Percentiles rank a stretch among this genome's conserved stretches.
Conservation (phyloP, 2,797 vertebrate species). For the Enteromius thamalakanensis region DNA sequence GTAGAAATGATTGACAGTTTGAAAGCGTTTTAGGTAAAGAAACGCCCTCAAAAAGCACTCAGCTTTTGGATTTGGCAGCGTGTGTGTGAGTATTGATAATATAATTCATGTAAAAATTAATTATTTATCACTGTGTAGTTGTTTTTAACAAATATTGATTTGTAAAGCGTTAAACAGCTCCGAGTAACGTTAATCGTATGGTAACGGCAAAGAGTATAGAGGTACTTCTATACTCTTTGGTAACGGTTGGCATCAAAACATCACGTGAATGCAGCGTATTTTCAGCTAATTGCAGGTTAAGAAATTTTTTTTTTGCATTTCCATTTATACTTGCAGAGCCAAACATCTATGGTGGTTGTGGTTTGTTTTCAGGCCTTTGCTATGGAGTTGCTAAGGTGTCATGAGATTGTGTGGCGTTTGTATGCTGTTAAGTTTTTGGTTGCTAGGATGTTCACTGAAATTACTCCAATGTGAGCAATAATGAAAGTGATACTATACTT, state of each 20-base stretch:
- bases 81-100: not conserved
- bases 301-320: not conserved
- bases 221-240: no score
- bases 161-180: not conserved
- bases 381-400: not conserved
- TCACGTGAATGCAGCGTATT: not conserved
- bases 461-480: not conserved
- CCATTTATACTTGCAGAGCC: not conserved
- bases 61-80: not conserved
- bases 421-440: not conserved
- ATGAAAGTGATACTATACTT: not conserved
- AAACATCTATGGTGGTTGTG: not conserved
- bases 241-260: not conserved
- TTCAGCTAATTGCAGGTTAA: not conserved
- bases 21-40: not conserved
- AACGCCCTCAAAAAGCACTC: not conserved
- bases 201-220: no score
- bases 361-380: not conserved
- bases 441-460: not conserved
- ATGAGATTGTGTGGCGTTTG: not conserved
- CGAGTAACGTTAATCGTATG: not conserved
- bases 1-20: not conserved
- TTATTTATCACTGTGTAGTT: not conserved
- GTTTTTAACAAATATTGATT: conserved; percentile 2
- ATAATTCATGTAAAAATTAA: not conserved